These are phyloP conservation scores for Ectobius pallidus DNA, from an alignment of 2,888 invertebrate genomes.

Conservation along the genomic window DNA sequence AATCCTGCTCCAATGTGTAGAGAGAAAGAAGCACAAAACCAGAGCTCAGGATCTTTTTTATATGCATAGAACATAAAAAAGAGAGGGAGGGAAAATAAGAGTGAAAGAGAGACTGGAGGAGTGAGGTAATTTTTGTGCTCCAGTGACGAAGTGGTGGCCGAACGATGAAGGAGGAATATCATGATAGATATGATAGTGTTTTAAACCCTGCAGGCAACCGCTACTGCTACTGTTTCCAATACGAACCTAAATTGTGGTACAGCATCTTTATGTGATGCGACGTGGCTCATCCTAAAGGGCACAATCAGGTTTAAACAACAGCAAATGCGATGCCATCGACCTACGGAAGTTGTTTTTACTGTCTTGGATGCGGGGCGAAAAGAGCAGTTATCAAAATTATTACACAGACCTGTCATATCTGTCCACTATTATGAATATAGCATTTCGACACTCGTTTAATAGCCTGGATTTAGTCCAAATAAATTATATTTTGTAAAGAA, in stretches of 20 bases:
- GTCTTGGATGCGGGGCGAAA: not conserved
- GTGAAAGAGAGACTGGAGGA: constrained; percentile 26
- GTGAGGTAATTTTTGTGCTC: constrained; percentile 33
- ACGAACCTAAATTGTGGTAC: constrained; percentile 27
- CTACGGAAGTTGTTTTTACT: not conserved
- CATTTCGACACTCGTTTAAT: too few species aligned
- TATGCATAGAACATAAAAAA: constrained; percentile 25
- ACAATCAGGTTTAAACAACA: not conserved
- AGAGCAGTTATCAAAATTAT: not conserved
- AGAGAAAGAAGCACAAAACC: constrained; percentile 25
- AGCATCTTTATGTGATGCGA: constrained; percentile 27
- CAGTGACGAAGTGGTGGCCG: constrained; percentile 33
- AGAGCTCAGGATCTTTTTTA: constrained; percentile 13
- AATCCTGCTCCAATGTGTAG: constrained; percentile 14
- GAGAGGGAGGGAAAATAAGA: constrained; percentile 19
- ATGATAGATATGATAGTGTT: constrained; percentile 42
- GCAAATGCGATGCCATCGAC: not conserved
- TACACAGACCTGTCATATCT: not conserved
- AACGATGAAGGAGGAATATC: constrained; percentile 36
- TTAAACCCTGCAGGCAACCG: constrained; percentile 32
- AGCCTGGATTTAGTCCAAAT: too few species aligned
- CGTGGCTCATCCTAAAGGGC: not conserved
- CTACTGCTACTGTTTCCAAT: constrained; percentile 41
- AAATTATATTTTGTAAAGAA: too few species aligned
- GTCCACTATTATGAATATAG: too few species aligned